phyloP scores from a whole-genome alignment of 2,113 vertebrate genomes.

The Serilophus lunatus region DNA sequence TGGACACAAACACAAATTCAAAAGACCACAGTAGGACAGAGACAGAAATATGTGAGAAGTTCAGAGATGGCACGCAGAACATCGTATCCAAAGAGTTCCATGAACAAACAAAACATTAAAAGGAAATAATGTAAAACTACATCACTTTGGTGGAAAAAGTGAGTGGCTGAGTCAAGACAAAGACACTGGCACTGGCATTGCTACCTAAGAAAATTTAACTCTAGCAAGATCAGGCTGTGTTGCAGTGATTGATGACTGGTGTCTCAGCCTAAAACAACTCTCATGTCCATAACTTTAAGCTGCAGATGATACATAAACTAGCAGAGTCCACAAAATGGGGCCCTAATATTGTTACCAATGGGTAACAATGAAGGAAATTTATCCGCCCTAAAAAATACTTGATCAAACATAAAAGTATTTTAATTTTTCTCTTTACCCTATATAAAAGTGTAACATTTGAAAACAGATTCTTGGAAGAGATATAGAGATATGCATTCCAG shows the following conservation, averaged over 20 bases:
- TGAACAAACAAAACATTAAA: neutral
- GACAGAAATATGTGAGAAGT: neutral
- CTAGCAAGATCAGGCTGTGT: neutral
- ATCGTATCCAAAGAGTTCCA: neutral
- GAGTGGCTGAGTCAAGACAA: accelerated
- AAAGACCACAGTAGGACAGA: neutral
- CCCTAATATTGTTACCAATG: neutral
- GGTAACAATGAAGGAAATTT: neutral
- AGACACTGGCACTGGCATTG: neutral
- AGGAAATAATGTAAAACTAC: neutral
- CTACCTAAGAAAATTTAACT: neutral
- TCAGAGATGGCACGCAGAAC: neutral
- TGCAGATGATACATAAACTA: neutral
- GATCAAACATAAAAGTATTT: neutral
- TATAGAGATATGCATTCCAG: neutral
- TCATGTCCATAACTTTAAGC: accelerated
- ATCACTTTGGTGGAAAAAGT: neutral
- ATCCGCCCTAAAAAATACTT: neutral
- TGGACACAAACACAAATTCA: neutral
- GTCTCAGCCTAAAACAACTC: neutral
- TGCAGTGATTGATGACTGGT: neutral
- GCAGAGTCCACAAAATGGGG: accelerated
- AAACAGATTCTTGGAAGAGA: neutral
- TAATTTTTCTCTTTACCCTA: no score
- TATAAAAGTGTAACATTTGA: neutral